Conservation (phyloP, 2,888 invertebrate species). For the Chrysolina americana region DNA sequence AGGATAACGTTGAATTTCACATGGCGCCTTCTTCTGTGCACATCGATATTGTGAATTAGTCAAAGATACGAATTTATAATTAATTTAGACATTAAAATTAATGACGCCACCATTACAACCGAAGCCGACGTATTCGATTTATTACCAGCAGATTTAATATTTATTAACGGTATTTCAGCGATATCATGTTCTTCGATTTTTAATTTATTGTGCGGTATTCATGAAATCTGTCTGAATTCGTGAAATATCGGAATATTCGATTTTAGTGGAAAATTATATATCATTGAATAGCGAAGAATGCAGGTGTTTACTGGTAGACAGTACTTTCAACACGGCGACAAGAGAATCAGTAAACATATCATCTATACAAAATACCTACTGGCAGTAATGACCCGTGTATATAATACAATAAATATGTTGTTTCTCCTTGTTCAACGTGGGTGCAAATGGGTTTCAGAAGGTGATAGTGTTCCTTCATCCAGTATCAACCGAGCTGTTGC, state of each 20-base stretch:
- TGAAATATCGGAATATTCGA: background rate
- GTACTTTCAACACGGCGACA: background rate
- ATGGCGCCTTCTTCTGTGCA: background rate
- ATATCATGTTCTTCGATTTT: conserved; percentile 6
- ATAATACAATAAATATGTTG: too few relatives aligned
- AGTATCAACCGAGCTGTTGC: too few relatives aligned
- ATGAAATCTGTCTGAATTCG: background rate
- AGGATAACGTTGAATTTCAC: background rate
- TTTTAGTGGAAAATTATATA: background rate
- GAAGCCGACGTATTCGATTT: conserved; percentile 4
- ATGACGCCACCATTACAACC: background rate
- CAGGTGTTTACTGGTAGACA: background rate
- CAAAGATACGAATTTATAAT: background rate
- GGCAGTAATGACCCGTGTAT: too few relatives aligned
- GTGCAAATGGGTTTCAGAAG: too few relatives aligned
- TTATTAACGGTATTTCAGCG: conserved; percentile 14
- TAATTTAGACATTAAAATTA: conserved; percentile 3
- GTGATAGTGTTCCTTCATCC: too few relatives aligned
- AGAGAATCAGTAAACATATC: background rate
- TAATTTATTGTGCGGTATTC: conserved; percentile 9
- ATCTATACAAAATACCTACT: too few relatives aligned
- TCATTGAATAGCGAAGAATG: background rate
- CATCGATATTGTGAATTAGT: background rate
- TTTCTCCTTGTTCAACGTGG: too few relatives aligned
- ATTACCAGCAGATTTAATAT: conserved; percentile 2